Evolutionary conservation across 2,888 invertebrate species (phyloP).

Genomic region (Orthonevra nobilis): DNA sequence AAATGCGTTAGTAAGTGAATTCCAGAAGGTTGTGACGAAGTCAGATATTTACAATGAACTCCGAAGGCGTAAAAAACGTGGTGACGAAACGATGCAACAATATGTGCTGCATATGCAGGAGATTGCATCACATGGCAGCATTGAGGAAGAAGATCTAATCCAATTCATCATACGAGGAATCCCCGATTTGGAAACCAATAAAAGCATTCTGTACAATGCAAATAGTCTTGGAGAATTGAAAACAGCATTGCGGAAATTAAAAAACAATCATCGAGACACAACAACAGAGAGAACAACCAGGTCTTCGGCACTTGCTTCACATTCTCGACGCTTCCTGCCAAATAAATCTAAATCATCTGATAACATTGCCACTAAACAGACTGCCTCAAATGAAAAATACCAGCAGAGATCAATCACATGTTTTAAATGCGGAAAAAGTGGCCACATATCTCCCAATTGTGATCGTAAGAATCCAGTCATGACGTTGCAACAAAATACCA

Average conservation of each 20-base stretch:
- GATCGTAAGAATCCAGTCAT: slow-evolving; percentile 4
- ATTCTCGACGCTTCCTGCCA: too few relatives aligned
- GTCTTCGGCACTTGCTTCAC: too few relatives aligned
- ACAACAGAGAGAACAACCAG: background rate
- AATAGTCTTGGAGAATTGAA: too few relatives aligned
- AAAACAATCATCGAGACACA: background rate
- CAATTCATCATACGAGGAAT: slow-evolving; percentile 6
- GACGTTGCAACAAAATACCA: background rate
- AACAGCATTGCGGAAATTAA: background rate
- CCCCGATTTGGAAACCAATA: background rate
- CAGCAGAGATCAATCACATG: too few relatives aligned
- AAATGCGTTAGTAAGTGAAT: background rate
- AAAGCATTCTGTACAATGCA: slow-evolving; percentile 5
- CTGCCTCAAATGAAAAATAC: too few relatives aligned
- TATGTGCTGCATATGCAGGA: slow-evolving; percentile 15
- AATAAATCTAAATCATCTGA: too few relatives aligned
- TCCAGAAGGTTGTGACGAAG: slow-evolving; percentile 6
- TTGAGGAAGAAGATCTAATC: slow-evolving; percentile 3
- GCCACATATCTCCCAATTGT: slow-evolving; percentile 20
- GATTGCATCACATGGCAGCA: background rate
- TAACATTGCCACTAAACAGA: too few relatives aligned
- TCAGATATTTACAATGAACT: slow-evolving; percentile 4
- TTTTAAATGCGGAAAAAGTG: too few relatives aligned
- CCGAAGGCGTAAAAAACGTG: background rate
- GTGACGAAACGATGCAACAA: slow-evolving; percentile 1